phyloP scores from a whole-genome alignment of 2,888 invertebrate genomes.

The Pheosia gnoma region DNA sequence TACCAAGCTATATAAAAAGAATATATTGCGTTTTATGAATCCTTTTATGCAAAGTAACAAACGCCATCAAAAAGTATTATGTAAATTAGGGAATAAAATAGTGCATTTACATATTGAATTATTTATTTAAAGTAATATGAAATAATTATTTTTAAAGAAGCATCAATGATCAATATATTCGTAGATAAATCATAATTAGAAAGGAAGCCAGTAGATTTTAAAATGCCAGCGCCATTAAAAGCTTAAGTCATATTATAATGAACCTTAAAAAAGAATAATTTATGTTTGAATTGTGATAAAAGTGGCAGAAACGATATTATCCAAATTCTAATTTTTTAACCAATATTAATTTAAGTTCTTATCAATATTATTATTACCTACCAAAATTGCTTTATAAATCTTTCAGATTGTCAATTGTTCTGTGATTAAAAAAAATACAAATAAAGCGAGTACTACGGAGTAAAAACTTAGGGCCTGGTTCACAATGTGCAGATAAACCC shows the following conservation, averaged over 20 bases:
- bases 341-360: not conserved
- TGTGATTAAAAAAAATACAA: too few relatives aligned
- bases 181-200: too few relatives aligned
- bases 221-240: not conserved
- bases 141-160: too few relatives aligned
- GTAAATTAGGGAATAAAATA: too few relatives aligned
- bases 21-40: not conserved
- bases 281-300: not conserved
- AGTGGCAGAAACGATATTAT: not conserved
- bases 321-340: not conserved
- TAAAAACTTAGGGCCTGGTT: too few relatives aligned
- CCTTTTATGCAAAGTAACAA: not conserved
- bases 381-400: not conserved
- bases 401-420: not conserved
- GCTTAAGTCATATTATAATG: not conserved
- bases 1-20: not conserved
- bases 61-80: not conserved
- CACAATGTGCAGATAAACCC: too few relatives aligned
- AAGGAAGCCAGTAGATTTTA: too few relatives aligned
- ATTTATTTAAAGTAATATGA: too few relatives aligned
- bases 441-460: too few relatives aligned
- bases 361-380: not conserved
- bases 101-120: too few relatives aligned
- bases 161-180: too few relatives aligned
- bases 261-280: not conserved